Evolutionary conservation across 2,888 invertebrate genomes (phyloP), one percentile per base, ranked within the genome.

Genomic region (Tethea ocularis): DNA sequence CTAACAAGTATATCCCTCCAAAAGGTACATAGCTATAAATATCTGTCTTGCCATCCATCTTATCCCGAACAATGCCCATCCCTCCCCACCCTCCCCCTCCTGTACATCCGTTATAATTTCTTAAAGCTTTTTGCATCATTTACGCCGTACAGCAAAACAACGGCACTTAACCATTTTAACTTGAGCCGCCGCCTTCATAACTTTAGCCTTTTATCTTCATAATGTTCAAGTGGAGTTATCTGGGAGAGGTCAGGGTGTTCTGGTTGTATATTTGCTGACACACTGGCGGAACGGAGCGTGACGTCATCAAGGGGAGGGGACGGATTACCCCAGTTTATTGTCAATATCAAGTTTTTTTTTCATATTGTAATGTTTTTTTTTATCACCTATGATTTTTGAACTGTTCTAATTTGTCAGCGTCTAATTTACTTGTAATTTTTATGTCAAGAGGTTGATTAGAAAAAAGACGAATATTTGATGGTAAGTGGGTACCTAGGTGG

Each of bases 71-170:
- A 46, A 46, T 46, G 20, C 46, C 46, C 64, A 64, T 10, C 46
- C 46, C 20, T 10, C 46, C 46, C 20, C 41, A 58, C 60, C 54
- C 61, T 55, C 61, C 61, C 59, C 33, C 56, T 57, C n/a, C n/a
- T n/a, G 59, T 60, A 57, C 61, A 63, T 57, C 24, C 66, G 61
- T 66, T 67, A 68, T 75, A 72, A 80, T 80, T 76, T 81, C 78
- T 81, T 76, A 71, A 71, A 71, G 74, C 84, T 84, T 84, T 84
- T 84, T 85, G 84, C 85, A 75, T 81, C 86, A 84, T 85, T 85
- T 85, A 82, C 77, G 68, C 74, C 56, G 69, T 71, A 71, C 77
- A 79, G 83, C 86, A 84, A 83, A 84, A 84, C 69, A 69, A 66
- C 69, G 61, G 62, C 58, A 29, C 15, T 41, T 52, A 56, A 57